Percentiles rank a stretch among this genome's conserved stretches.
These are phyloP conservation scores for Ornithoptera priamus DNA, from an alignment of 2,888 invertebrate genomes.

Conservation along the genomic window DNA sequence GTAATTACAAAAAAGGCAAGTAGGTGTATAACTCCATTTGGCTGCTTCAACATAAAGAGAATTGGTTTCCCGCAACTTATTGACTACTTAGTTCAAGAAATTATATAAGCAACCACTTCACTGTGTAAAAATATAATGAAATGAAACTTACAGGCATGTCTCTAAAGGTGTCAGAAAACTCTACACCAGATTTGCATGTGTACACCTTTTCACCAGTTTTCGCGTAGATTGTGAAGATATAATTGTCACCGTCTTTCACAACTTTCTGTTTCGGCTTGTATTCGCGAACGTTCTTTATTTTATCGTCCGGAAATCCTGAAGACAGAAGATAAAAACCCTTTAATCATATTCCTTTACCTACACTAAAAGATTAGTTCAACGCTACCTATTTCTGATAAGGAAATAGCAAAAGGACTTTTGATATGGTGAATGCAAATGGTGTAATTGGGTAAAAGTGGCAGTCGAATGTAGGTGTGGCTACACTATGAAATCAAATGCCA, in stretches of 20 bases:
- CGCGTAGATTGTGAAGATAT: slow-evolving; percentile 3
- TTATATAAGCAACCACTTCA: background rate
- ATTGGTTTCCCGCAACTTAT: too few species aligned
- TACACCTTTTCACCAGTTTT: slow-evolving; percentile 14
- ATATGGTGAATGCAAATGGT: too few species aligned
- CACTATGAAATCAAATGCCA: too few species aligned
- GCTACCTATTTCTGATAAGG: background rate
- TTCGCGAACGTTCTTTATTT: background rate
- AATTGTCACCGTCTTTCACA: slow-evolving; percentile 19
- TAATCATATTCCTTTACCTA: background rate
- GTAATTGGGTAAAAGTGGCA: too few species aligned
- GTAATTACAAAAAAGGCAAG: too few species aligned
- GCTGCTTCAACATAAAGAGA: too few species aligned
- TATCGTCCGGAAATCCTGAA: slow-evolving; percentile 16
- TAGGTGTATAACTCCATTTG: too few species aligned
- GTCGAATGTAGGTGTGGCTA: too few species aligned
- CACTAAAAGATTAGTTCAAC: background rate
- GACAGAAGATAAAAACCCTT: background rate
- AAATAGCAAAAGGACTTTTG: too few species aligned
- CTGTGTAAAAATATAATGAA: background rate
- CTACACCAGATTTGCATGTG: slow-evolving; percentile 17
- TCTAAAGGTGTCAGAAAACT: slow-evolving; percentile 14
- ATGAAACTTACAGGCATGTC: slow-evolving; percentile 16
- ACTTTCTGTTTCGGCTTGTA: slow-evolving; percentile 24
- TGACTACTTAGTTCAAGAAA: background rate